These are phyloP conservation scores for Oryzias woworae DNA, from an alignment of 2,113 vertebrate genomes.

Conservation along the genomic window DNA sequence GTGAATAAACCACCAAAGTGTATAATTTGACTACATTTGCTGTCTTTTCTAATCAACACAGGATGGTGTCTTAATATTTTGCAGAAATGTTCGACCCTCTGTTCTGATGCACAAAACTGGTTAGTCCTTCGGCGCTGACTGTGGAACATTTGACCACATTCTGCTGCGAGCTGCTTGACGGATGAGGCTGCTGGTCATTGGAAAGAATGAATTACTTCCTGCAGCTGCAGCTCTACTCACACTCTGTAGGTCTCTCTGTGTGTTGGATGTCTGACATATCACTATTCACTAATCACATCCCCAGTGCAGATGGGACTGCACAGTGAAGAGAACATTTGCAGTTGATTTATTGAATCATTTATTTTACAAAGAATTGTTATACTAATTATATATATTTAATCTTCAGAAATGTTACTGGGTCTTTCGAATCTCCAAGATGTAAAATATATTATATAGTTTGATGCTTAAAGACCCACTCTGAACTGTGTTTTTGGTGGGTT, in stretches of 20 bases:
- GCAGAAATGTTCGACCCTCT: conserved; percentile 14
- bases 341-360: no score
- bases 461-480: no score
- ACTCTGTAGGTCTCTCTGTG: conserved; percentile 25
- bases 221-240: conserved; percentile 61
- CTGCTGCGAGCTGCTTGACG: conserved; percentile 29
- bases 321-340: not conserved
- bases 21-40: conserved; percentile 3
- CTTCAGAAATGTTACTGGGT: no score
- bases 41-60: conserved; percentile 6
- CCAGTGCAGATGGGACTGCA: conserved; percentile 22
- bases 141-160: conserved; percentile 68
- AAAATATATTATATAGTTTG: no score
- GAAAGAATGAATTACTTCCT: conserved; percentile 71
- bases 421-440: no score
- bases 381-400: no score
- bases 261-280: conserved; percentile 35
- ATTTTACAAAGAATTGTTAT: no score
- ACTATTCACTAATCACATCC: conserved; percentile 57
- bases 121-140: conserved; percentile 53
- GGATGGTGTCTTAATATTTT: conserved; percentile 21
- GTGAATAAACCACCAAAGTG: conserved; percentile 22
- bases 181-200: conserved; percentile 47
- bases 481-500: no score
- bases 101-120: conserved; percentile 32